These are phyloP conservation scores for Asbolus verrucosus DNA, from an alignment of 1,140 invertebrate genomes.

Conservation along the genomic window DNA sequence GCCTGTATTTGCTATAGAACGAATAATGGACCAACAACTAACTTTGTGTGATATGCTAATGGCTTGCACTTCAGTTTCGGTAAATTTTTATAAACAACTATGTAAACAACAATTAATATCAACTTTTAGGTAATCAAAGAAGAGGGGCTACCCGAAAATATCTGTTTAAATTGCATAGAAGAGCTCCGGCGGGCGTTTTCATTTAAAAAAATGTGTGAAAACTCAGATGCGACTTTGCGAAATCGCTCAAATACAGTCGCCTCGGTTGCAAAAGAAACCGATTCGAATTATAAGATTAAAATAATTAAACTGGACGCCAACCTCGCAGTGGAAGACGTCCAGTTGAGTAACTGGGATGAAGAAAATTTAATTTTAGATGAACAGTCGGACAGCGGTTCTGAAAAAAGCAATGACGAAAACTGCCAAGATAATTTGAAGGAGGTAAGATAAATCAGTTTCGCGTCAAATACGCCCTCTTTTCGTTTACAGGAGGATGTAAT, in stretches of 20 bases:
- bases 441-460: too few relatives aligned
- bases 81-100: conserved; percentile 42
- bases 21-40: conserved; percentile 21
- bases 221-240: conserved; percentile 52
- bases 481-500: background rate
- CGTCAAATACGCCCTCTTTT: too few relatives aligned
- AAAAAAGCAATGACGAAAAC: conserved; percentile 30
- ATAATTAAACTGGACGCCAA: background rate
- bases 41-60: conserved; percentile 48
- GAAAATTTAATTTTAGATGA: conserved; percentile 3
- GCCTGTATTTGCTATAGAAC: conserved; percentile 45
- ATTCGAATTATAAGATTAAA: conserved; percentile 13
- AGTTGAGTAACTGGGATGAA: background rate
- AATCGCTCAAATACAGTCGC: conserved; percentile 29
- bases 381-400: background rate
- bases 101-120: too few relatives aligned
- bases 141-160: conserved; percentile 57
- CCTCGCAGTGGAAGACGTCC: background rate
- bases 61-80: conserved; percentile 46
- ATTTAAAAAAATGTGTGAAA: conserved; percentile 56
- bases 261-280: conserved; percentile 9
- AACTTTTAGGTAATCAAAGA: conserved; percentile 50
- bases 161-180: conserved; percentile 55
- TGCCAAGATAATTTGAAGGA: background rate
- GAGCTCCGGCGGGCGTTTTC: conserved; percentile 50